A percentile compares a stretch with the other conserved stretches of the same genome.
phyloP scores from a whole-genome alignment of 2,113 vertebrate genomes.

The Okapia johnstoni region DNA sequence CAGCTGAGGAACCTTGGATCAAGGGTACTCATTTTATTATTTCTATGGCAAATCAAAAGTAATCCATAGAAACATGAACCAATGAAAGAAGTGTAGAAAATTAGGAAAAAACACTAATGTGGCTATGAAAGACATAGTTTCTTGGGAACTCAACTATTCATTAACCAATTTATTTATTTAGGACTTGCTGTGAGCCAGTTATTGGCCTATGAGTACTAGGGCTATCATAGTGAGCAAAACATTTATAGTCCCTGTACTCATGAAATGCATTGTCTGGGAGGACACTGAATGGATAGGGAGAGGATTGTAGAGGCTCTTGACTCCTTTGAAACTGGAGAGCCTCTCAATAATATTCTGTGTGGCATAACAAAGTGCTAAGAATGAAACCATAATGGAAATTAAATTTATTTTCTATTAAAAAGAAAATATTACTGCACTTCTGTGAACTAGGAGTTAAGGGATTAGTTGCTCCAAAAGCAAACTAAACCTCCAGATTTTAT shows the following conservation, averaged over 20 bases:
- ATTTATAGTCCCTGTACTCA: neutral
- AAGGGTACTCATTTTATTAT: slow-evolving; percentile 57
- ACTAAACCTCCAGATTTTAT: neutral
- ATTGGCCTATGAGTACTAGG: neutral
- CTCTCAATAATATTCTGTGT: neutral
- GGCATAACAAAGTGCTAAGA: neutral
- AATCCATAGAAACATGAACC: neutral
- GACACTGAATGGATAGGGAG: neutral
- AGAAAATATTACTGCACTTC: neutral
- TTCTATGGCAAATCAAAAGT: slow-evolving; percentile 52
- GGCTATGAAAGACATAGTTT: neutral
- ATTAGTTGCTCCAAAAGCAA: neutral
- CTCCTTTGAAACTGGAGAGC: neutral
- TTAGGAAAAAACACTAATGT: neutral
- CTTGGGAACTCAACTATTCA: neutral
- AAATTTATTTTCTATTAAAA: neutral
- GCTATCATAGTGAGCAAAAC: neutral
- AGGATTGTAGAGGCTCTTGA: neutral
- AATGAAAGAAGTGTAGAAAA: neutral
- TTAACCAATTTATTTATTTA: neutral
- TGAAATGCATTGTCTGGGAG: neutral
- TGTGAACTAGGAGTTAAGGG: neutral
- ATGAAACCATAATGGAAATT: slow-evolving; percentile 19
- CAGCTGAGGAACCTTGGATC: slow-evolving; percentile 69
- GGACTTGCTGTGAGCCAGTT: neutral